A percentile compares a stretch with the other conserved stretches of the same genome.
Conservation (phyloP, 1,140 invertebrate genomes). For the Orchestia grillus region DNA sequence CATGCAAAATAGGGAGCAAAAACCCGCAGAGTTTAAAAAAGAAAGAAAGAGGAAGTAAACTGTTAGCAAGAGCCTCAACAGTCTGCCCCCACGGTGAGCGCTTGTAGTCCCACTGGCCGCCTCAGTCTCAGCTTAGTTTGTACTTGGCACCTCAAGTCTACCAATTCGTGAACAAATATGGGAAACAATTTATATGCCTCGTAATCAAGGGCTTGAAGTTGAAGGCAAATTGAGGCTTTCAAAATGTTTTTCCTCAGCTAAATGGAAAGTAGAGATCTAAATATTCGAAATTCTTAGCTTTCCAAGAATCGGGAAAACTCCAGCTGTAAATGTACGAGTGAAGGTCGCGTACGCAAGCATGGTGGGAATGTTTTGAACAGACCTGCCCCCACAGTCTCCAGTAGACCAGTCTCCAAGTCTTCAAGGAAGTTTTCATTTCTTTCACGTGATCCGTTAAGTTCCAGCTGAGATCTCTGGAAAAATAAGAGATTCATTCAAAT, state of each 20-base stretch:
- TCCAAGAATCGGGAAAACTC: background rate
- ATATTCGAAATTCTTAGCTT: background rate
- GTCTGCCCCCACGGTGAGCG: too few species aligned
- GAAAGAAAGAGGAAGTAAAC: too few species aligned
- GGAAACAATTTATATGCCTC: too few species aligned
- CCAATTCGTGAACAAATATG: too few species aligned
- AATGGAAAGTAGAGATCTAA: too few species aligned
- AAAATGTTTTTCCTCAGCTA: background rate
- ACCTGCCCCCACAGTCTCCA: constrained; percentile 87
- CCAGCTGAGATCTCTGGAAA: constrained; percentile 81
- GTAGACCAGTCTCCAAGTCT: constrained; percentile 90
- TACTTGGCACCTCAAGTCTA: too few species aligned
- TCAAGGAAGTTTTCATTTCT: constrained; percentile 81
- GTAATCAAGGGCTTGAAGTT: too few species aligned
- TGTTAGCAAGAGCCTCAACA: too few species aligned
- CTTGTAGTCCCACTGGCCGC: too few species aligned
- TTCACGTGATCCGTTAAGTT: constrained; percentile 86
- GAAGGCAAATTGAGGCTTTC: background rate
- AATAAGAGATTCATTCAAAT: constrained; percentile 59
- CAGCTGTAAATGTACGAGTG: background rate
- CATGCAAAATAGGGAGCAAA: too few species aligned
- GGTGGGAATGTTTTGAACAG: background rate
- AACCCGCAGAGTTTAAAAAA: too few species aligned
- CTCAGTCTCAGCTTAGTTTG: too few species aligned
- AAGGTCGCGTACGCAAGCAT: background rate